These are phyloP conservation scores for Drosophila subobscura DNA, from an alignment of 1,140 invertebrate species.

Conservation along the genomic window DNA sequence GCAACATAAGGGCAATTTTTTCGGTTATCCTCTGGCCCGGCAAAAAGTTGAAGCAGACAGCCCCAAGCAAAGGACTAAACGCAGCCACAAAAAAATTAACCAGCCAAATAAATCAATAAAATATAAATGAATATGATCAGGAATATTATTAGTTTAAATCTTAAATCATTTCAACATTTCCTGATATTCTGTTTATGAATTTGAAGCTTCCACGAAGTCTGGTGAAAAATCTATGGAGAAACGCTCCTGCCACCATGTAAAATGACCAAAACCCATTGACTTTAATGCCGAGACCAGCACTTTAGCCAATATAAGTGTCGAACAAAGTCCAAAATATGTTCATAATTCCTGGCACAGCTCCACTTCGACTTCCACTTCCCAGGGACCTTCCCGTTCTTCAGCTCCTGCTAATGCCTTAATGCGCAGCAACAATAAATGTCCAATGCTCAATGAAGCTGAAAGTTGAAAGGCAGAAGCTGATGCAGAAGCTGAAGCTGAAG, in stretches of 20 bases:
- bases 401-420: constrained; percentile 58
- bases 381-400: background rate
- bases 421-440: constrained; percentile 72
- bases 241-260: constrained; percentile 3
- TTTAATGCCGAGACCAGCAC: constrained; percentile 51
- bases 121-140: constrained; percentile 10
- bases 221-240: background rate
- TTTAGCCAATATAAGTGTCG: constrained; percentile 70
- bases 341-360: constrained; percentile 47
- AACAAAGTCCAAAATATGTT: constrained; percentile 52
- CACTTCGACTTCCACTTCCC: background rate
- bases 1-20: constrained; percentile 62
- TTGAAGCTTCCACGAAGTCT: too few relatives aligned
- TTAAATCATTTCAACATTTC: too few relatives aligned
- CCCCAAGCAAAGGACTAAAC: constrained; percentile 18
- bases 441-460: constrained; percentile 67
- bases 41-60: constrained; percentile 49
- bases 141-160: too few relatives aligned
- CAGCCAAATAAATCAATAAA: constrained; percentile 37
- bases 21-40: constrained; percentile 28
- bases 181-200: background rate
- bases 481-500: constrained; percentile 18
- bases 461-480: constrained; percentile 45
- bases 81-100: constrained; percentile 41
- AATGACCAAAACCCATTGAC: constrained; percentile 41